Conservation (phyloP, 2,797 vertebrate genomes). For the Epinephelus malabaricus region DNA sequence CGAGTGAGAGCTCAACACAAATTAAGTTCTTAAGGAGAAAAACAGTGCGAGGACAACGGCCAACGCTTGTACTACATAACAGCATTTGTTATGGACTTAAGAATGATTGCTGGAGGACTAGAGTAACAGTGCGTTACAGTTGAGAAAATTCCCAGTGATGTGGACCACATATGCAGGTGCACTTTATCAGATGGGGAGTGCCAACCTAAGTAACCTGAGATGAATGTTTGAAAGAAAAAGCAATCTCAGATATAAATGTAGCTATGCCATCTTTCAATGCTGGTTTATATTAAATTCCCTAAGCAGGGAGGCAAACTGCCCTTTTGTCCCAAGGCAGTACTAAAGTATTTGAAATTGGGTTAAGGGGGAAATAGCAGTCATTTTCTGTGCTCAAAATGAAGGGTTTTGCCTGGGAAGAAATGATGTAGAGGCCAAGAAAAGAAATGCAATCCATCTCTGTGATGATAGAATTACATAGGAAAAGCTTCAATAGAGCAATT, state of each 20-base stretch:
- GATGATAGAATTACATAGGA: constrained; percentile 86
- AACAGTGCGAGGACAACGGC: constrained; percentile 37
- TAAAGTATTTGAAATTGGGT: constrained; percentile 88
- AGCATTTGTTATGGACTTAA: constrained; percentile 43
- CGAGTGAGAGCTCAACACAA: constrained; percentile 46
- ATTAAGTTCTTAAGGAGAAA: constrained; percentile 42
- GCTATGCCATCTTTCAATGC: constrained; percentile 74
- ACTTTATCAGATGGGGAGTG: constrained; percentile 52
- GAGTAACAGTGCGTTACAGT: constrained; percentile 56
- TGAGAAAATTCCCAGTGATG: constrained; percentile 42
- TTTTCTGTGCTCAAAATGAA: constrained; percentile 79
- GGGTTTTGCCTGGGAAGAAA: constrained; percentile 78
- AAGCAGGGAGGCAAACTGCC: constrained; percentile 79
- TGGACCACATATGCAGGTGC: constrained; percentile 58
- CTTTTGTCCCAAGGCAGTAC: constrained; percentile 81
- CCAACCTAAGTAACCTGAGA: constrained; percentile 54
- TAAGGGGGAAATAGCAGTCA: constrained; percentile 86
- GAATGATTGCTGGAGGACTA: constrained; percentile 39
- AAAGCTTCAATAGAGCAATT: constrained; percentile 83
- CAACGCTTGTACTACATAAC: constrained; percentile 2
- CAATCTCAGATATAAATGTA: constrained; percentile 63
- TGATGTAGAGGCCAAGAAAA: constrained; percentile 75
- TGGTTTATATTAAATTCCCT: constrained; percentile 82
- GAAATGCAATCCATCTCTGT: constrained; percentile 84
- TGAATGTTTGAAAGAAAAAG: constrained; percentile 65